These are phyloP conservation scores for Yponomeuta cagnagella DNA, from an alignment of 2,888 invertebrate genomes.

Conservation along the genomic window DNA sequence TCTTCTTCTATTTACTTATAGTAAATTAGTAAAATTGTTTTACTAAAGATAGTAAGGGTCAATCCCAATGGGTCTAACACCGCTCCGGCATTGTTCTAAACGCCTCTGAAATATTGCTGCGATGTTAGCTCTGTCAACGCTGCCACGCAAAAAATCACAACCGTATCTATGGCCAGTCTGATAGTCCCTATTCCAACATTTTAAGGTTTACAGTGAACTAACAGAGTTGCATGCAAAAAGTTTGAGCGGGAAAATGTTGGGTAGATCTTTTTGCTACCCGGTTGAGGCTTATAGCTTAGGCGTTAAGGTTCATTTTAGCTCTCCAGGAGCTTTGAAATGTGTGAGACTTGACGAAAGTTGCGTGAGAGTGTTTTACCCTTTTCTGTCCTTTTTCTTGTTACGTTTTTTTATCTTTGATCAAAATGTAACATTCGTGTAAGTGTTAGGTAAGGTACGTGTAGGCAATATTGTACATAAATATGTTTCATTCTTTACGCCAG, in stretches of 20 bases:
- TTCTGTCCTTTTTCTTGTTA: not conserved
- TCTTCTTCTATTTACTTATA: too few relatives aligned
- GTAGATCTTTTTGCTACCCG: not conserved
- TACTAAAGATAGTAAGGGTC: too few relatives aligned
- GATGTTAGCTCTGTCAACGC: conserved; percentile 8
- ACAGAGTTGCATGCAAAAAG: not conserved
- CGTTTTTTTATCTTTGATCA: not conserved
- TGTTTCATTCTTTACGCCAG: too few relatives aligned
- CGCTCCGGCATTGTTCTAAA: not conserved
- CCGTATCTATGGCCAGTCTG: not conserved
- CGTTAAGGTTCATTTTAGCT: not conserved
- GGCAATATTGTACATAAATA: too few relatives aligned
- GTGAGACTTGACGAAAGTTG: not conserved
- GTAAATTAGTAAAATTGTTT: too few relatives aligned
- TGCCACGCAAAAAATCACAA: not conserved
- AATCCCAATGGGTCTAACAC: not conserved
- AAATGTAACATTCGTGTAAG: not conserved
- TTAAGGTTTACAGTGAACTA: not conserved
- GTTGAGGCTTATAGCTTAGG: not conserved
- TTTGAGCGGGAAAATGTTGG: not conserved
- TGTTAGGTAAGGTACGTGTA: not conserved
- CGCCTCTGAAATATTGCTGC: not conserved
- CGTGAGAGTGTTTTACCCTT: not conserved
- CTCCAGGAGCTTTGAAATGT: not conserved
- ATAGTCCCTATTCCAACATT: not conserved